Evolutionary conservation across 2,888 invertebrate genomes (phyloP).

Genomic region (Ectobius pallidus): DNA sequence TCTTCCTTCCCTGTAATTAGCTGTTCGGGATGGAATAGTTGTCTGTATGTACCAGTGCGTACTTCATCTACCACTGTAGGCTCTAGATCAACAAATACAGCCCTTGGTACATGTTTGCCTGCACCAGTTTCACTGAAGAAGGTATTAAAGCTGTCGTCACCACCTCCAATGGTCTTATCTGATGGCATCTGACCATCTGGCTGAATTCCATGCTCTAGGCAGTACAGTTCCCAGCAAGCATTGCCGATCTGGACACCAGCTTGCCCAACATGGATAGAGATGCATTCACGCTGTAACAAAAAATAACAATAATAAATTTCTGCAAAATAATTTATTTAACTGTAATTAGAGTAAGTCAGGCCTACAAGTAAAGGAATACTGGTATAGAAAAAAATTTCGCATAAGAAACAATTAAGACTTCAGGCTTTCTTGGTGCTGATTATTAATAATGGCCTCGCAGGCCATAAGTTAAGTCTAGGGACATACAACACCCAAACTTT

Average conservation of each 20-base stretch:
- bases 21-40: conserved; percentile 72
- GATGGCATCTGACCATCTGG: conserved; percentile 61
- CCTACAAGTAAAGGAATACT: too few relatives aligned
- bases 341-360: too few relatives aligned
- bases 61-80: conserved; percentile 96
- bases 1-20: conserved; percentile 97
- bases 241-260: conserved; percentile 54
- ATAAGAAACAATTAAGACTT: too few relatives aligned
- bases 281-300: conserved; percentile 54
- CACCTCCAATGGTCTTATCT: conserved; percentile 83
- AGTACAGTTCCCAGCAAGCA: conserved; percentile 53
- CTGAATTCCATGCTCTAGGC: conserved; percentile 55
- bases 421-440: too few relatives aligned
- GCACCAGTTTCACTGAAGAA: conserved; percentile 94
- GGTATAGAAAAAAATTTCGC: too few relatives aligned
- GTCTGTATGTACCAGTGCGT: conserved; percentile 89
- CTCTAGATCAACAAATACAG: conserved; percentile 94
- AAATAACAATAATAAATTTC: too few relatives aligned
- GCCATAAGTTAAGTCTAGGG: too few relatives aligned
- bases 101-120: conserved; percentile 94
- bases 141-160: conserved; percentile 95
- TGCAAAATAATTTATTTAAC: too few relatives aligned
- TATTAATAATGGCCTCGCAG: too few relatives aligned
- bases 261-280: conserved; percentile 57
- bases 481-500: too few relatives aligned